Conservation (phyloP, 2,888 invertebrate species). For the Amphipyra tragopoginis region DNA sequence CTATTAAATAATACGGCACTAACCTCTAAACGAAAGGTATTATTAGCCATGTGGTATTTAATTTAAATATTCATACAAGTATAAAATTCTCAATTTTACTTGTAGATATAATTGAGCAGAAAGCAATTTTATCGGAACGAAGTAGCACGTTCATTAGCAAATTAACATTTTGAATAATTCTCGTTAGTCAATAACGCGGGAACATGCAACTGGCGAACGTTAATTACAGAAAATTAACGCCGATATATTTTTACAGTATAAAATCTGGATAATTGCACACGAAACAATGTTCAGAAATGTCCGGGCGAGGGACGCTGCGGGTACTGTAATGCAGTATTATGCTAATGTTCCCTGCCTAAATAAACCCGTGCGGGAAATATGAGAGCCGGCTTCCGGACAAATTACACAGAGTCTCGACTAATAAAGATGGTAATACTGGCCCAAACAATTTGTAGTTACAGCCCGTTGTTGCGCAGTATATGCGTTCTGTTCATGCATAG, state of each 20-base stretch:
- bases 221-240: slow-evolving; percentile 44
- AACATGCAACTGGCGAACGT: slow-evolving; percentile 27
- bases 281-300: slow-evolving; percentile 54
- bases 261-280: slow-evolving; percentile 51
- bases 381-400: slow-evolving; percentile 75
- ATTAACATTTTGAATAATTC: slow-evolving; percentile 47
- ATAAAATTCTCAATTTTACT: slow-evolving; percentile 6
- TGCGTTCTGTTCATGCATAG: slow-evolving; percentile 63
- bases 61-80: background rate
- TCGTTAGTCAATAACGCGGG: slow-evolving; percentile 30
- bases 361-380: slow-evolving; percentile 82
- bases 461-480: slow-evolving; percentile 52
- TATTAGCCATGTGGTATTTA: background rate
- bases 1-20: no score
- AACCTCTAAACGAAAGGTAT: no score
- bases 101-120: slow-evolving; percentile 17
- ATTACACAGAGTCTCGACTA: slow-evolving; percentile 77
- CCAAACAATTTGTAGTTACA: slow-evolving; percentile 74
- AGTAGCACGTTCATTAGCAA: slow-evolving; percentile 32
- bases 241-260: slow-evolving; percentile 44
- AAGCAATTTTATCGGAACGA: slow-evolving; percentile 18
- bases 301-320: slow-evolving; percentile 59
- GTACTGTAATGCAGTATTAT: slow-evolving; percentile 78
- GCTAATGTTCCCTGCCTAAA: slow-evolving; percentile 79
- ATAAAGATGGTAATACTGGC: slow-evolving; percentile 81